Evolutionary conservation across 2,113 vertebrate species (phyloP).

Genomic region (Otocyon megalotis): DNA sequence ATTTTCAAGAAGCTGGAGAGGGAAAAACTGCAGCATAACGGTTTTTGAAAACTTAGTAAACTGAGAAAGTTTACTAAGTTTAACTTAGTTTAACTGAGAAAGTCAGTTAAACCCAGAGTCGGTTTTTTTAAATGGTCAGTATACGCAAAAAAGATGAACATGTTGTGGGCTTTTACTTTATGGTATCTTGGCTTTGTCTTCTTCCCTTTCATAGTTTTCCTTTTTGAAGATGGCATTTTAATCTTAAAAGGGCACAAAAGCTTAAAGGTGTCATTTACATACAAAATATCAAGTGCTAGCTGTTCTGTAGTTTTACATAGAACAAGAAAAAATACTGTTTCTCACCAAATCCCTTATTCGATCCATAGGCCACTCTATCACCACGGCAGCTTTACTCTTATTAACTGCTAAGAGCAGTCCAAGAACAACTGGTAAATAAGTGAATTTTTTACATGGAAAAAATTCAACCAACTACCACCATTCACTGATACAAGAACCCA

Average conservation of each 20-base stretch:
- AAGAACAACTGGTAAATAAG: conserved; percentile 33
- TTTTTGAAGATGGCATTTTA: conserved; percentile 40
- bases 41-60: conserved; percentile 68
- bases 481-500: conserved; percentile 67
- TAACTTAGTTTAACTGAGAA: too few species aligned
- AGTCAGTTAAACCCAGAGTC: conserved; percentile 73
- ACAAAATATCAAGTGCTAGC: conserved; percentile 40
- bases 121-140: conserved; percentile 67
- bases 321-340: conserved; percentile 24
- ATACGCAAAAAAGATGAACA: conserved; percentile 70
- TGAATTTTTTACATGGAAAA: conserved; percentile 41
- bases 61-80: too few species aligned
- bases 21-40: conserved; percentile 59
- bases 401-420: neutral
- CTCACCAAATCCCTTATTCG: neutral
- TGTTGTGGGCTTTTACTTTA: conserved; percentile 56
- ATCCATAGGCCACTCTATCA: neutral
- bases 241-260: conserved; percentile 22
- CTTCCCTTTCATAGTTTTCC: neutral
- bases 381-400: neutral
- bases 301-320: conserved; percentile 17
- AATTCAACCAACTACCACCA: neutral
- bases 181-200: conserved; percentile 63
- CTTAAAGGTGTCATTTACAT: conserved; percentile 44
- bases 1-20: conserved; percentile 77